Conservation (phyloP, 64 coral and sea anemone species). For the Porites australiensis region DNA sequence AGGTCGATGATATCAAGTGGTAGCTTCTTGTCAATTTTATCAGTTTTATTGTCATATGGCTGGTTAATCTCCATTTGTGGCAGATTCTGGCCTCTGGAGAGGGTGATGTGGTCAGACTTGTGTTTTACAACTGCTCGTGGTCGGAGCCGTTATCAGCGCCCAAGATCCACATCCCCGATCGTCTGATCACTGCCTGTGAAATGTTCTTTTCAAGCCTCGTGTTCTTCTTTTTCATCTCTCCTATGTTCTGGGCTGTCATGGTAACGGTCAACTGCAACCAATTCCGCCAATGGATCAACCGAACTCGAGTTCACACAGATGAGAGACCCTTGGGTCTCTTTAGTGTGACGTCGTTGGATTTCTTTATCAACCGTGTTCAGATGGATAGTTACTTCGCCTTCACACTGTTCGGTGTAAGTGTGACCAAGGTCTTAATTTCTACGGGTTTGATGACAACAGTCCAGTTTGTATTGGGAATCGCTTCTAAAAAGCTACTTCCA, state of each 20-base stretch:
- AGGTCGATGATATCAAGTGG: conserved; percentile 55
- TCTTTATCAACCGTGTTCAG: conserved; percentile 60
- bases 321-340: conserved; percentile 31
- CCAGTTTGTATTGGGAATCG: conserved; percentile 4
- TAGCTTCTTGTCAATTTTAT: conserved; percentile 42
- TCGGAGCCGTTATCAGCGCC: not conserved
- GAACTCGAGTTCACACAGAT: not conserved
- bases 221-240: conserved; percentile 54
- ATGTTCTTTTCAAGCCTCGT: conserved; percentile 47
- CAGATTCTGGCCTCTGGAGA: conserved; percentile 17
- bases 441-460: conserved; percentile 58
- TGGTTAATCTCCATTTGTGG: conserved; percentile 41
- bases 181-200: conserved; percentile 33
- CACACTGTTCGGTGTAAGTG: conserved; percentile 16
- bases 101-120: conserved; percentile 24
- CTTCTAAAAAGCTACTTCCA: conserved; percentile 6
- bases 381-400: conserved; percentile 47
- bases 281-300: conserved; percentile 39
- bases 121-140: conserved; percentile 49
- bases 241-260: conserved; percentile 57
- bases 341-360: conserved; percentile 32
- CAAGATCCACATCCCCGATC: not conserved
- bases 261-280: conserved; percentile 39
- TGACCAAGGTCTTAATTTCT: conserved; percentile 21
- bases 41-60: conserved; percentile 40